These are phyloP conservation scores for Oryzias woworae DNA, from an alignment of 2,113 vertebrate species.

Conservation along the genomic window DNA sequence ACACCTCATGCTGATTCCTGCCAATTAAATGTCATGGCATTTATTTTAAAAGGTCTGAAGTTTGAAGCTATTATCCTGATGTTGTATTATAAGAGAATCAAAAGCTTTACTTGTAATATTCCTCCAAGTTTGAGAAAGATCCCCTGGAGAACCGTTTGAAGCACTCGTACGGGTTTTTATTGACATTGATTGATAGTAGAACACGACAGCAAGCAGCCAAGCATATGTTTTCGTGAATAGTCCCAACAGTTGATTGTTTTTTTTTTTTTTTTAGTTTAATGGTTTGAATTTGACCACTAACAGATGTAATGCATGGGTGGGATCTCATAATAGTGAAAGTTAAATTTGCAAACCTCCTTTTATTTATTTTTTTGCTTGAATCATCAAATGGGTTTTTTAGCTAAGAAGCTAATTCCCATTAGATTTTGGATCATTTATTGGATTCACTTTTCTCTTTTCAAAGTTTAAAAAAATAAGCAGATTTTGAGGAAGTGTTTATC, in stretches of 20 bases:
- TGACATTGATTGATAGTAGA: not conserved
- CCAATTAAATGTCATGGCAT: not conserved
- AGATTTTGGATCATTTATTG: too few species aligned
- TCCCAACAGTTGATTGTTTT: conserved; percentile 12
- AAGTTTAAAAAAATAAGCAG: too few species aligned
- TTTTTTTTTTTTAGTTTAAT: not conserved
- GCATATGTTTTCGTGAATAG: conserved; percentile 5
- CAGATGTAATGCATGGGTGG: conserved; percentile 11
- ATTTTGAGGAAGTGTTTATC: too few species aligned
- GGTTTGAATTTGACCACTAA: conserved; percentile 13
- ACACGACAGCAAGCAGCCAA: not conserved
- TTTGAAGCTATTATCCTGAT: conserved; percentile 3
- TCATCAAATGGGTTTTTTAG: not conserved
- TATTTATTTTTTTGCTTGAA: not conserved
- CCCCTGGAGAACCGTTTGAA: not conserved
- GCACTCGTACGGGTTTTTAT: not conserved
- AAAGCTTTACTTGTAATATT: conserved; percentile 4
- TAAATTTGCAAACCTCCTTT: not conserved
- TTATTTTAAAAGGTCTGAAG: not conserved
- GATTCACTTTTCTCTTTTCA: too few species aligned
- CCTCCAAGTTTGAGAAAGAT: not conserved
- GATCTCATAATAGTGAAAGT: not conserved
- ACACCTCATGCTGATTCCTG: not conserved
- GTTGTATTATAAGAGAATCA: conserved; percentile 2
- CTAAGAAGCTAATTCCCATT: not conserved